Evolutionary conservation across 2,888 invertebrate genomes (phyloP).

Genomic region (Criorhina ranunculi): DNA sequence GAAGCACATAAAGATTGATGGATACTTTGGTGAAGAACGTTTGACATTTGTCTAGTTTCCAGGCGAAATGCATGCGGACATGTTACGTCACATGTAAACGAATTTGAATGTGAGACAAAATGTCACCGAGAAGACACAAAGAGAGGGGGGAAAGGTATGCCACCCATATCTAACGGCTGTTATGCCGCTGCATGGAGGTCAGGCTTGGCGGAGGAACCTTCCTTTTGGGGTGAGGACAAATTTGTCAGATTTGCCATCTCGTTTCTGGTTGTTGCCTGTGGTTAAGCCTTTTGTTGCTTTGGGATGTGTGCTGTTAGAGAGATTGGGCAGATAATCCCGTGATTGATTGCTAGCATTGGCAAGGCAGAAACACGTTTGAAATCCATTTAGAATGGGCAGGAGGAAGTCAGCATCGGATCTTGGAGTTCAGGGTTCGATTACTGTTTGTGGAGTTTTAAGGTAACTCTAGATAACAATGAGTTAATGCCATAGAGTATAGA

Average conservation of each 20-base stretch:
- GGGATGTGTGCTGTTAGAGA: slow-evolving; percentile 55
- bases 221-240: slow-evolving; percentile 71
- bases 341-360: slow-evolving; percentile 69
- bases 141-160: slow-evolving; percentile 29
- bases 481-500: slow-evolving; percentile 25
- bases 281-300: slow-evolving; percentile 16
- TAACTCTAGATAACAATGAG: slow-evolving; percentile 30
- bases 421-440: slow-evolving; percentile 69
- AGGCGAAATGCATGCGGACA: slow-evolving; percentile 59
- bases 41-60: slow-evolving; percentile 71
- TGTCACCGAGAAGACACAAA: slow-evolving; percentile 10
- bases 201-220: slow-evolving; percentile 36
- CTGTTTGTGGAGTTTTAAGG: slow-evolving; percentile 11
- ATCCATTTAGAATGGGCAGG: slow-evolving; percentile 40
- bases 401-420: slow-evolving; percentile 43
- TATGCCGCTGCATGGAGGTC: slow-evolving; percentile 56
- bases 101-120: slow-evolving; percentile 64
- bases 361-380: slow-evolving; percentile 39
- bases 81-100: slow-evolving; percentile 70
- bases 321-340: slow-evolving; percentile 59
- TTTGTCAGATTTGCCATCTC: slow-evolving; percentile 69
- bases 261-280: slow-evolving; percentile 34
- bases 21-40: slow-evolving; percentile 71
- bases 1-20: slow-evolving; percentile 66
- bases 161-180: slow-evolving; percentile 56